phyloP scores from a whole-genome alignment of 2,888 invertebrate species.

The Hermodice carunculata region DNA sequence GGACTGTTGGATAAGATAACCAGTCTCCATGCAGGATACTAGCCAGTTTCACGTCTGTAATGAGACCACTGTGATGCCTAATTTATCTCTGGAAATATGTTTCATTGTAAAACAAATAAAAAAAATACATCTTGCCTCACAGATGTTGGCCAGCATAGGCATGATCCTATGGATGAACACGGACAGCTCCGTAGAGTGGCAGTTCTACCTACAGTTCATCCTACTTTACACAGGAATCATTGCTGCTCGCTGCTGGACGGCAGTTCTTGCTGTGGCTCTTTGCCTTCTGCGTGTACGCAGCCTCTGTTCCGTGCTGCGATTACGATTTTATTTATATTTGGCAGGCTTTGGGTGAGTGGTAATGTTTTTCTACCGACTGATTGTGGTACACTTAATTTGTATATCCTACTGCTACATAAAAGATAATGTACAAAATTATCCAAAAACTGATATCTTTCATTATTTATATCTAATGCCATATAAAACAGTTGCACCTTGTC shows the following conservation, averaged over 20 bases:
- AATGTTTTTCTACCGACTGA: background rate
- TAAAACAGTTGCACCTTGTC: no score
- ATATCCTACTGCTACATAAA: background rate
- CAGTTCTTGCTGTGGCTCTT: conserved; percentile 83
- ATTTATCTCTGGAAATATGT: no score
- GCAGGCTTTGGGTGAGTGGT: conserved; percentile 65
- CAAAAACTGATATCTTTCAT: background rate
- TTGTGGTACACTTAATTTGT: background rate
- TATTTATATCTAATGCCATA: no score
- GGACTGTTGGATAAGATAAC: no score
- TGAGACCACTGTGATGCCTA: no score
- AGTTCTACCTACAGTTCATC: conserved; percentile 79
- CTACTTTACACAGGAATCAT: conserved; percentile 81
- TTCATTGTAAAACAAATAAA: no score
- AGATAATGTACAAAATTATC: background rate
- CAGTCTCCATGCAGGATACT: no score
- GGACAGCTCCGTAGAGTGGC: conserved; percentile 72
- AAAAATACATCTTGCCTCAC: no score
- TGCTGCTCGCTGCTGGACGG: conserved; percentile 88
- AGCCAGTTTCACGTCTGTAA: no score
- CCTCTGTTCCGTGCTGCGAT: conserved; percentile 83
- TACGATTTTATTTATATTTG: conserved; percentile 72
- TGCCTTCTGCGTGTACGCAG: conserved; percentile 87
- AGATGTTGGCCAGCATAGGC: conserved; percentile 73
- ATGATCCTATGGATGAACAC: conserved; percentile 78